Evolutionary conservation across 2,113 vertebrate genomes (phyloP), one percentile per base, ranked within the genome.

Genomic region (Arothron firmamentum): DNA sequence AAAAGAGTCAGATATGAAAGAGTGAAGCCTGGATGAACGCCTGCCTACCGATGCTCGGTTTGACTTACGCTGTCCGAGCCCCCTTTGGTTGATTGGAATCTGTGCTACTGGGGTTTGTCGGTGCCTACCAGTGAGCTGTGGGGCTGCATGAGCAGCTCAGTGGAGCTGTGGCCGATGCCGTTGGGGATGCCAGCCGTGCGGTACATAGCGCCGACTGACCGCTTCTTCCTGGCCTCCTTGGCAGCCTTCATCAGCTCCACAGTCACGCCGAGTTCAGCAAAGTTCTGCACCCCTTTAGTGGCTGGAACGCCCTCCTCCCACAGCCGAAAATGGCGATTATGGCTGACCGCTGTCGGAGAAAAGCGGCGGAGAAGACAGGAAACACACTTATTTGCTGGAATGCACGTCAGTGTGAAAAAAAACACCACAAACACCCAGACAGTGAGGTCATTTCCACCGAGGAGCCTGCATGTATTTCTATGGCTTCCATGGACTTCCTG

Each of bases 91-190:
- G 11, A 62, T 69, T 6, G 6, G 45, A 17, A 58, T 45, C 56
- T 62, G 28, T 55, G 46, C 19, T 58, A n/a, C 12, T 68, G 50
- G 16, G 61, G 52, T 45, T 54, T 41, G 64, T 62, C 65, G 17
- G 48, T 47, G 23, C 88, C 56, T 86, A 92, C 92, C 88, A 90
- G 67, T 12, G 90, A 85, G 77, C 21, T 83, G 45, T 88, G 80
- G 19, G 92, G 88, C 62, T 83, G 88, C 61, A 90, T 59, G 25
- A 90, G 69, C 59, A 92, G 62, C 65, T 90, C 86, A 0, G 91
- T 92, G 74, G 88, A 91, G 80, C 90, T 91, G 83, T 92, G 90
- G n/a, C 92, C 91, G 1, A 90, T 85, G 54, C 91, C 92, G 0
- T 86, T 81, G 15, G 83, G 80, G 74, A 92, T 90, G 50, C 90